phyloP scores from a whole-genome alignment of 2,797 vertebrate species.

The Danio albolineatus region DNA sequence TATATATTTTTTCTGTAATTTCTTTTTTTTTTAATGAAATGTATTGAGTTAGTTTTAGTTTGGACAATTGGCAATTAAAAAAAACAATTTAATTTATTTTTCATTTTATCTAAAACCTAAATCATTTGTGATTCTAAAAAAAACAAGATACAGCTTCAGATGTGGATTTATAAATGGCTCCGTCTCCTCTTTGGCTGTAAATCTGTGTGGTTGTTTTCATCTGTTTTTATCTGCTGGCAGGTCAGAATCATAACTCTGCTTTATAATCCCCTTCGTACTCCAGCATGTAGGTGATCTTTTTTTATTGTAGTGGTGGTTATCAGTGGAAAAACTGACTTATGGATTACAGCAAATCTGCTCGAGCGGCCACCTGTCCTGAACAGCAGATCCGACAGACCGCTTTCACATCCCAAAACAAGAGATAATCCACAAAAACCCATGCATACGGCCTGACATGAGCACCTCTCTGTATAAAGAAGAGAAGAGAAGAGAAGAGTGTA shows the following conservation, averaged over 20 bases:
- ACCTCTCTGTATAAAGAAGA: too few relatives aligned
- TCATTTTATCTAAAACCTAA: not conserved
- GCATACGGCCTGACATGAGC: too few relatives aligned
- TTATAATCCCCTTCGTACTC: not conserved
- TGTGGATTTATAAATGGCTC: not conserved
- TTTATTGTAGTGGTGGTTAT: not conserved
- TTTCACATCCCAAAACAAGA: too few relatives aligned
- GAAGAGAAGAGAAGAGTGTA: too few relatives aligned
- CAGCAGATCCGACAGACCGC: too few relatives aligned
- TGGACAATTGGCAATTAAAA: too few relatives aligned
- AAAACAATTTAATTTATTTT: not conserved
- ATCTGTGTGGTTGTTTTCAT: not conserved
- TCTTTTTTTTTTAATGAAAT: too few relatives aligned
- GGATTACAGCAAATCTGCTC: conserved; percentile 19
- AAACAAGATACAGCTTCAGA: not conserved
- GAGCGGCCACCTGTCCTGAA: not conserved
- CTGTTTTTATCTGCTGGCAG: not conserved
- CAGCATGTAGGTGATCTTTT: not conserved
- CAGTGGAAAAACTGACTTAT: conserved; percentile 2
- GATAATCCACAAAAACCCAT: too few relatives aligned
- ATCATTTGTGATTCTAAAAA: not conserved
- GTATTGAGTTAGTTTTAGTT: too few relatives aligned
- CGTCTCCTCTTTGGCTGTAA: not conserved
- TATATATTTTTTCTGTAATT: too few relatives aligned
- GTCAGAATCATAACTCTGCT: not conserved